Base-by-base conservation (phyloP, 1,140 invertebrate species). In the Platyscapa corneri region DNA sequence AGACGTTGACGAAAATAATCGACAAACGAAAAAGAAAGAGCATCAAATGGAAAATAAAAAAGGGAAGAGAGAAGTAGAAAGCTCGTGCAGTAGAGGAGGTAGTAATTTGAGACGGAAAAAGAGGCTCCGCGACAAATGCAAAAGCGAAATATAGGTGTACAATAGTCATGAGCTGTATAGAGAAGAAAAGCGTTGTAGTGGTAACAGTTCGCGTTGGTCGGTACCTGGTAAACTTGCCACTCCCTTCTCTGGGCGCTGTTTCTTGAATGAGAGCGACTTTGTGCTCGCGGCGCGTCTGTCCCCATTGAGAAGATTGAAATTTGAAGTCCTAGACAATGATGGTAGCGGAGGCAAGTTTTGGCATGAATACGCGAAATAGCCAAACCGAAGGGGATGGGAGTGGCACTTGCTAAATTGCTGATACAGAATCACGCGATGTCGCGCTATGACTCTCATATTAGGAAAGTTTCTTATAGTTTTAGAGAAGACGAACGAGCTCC, bases 301-400 rank as follows among this genome's bases (percentile, higher is more conserved):
- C 49, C 60, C 82, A 83, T 83, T 83, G 82, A 76, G 72, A 64
- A 56, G 23, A 6, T 23, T 6, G 82, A 76, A 82, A 76, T 83
- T 83, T 49, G 67, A 83, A 76, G 72, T 42, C 53, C 32, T 27
- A 39, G 27, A 32, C 46, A 77, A 77, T 27, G 3, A 42, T 23
- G 65, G 20, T 6, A 16, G 30, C 5, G 64, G n/a, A 49, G 46
- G 1, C 32, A 42, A 82, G 81, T 82, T 82, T 82, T 37, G 77
- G 10, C 10, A 32, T 0, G 34, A 80, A 34, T 37, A 42, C 64
- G 78, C 39, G 60, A 80, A 80, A 65, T 60, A 67, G 60, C 30
- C 75, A 20, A 27, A 7, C 2, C 1, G 30, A 23, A 56, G 42
- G 20, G 46, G 10, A 56, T 14, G n/a, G 23, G 3, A 20, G 34